Conservation (phyloP, 2,797 vertebrate genomes). For the Acanthiza pusilla region DNA sequence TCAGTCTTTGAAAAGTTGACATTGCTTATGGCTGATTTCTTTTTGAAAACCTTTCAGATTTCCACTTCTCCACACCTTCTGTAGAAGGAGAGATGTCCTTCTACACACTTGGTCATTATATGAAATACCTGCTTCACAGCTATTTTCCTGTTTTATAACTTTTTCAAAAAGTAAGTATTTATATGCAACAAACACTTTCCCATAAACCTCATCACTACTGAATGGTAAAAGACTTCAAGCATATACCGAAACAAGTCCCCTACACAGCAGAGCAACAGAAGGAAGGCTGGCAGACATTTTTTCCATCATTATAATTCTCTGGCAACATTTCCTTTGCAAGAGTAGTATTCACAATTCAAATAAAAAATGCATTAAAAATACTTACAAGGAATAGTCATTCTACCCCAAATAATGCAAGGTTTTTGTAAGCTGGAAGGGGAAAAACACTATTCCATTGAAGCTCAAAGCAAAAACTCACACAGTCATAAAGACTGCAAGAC, state of each 20-base stretch:
- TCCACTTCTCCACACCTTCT: background rate
- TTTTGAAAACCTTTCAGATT: background rate
- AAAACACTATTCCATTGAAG: background rate
- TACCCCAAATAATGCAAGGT: background rate
- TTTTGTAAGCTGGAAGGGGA: background rate
- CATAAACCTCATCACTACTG: background rate
- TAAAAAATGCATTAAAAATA: background rate
- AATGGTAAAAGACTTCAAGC: background rate
- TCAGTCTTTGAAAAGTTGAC: background rate
- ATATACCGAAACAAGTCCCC: background rate
- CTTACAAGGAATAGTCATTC: background rate
- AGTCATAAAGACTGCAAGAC: background rate
- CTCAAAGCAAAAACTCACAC: background rate
- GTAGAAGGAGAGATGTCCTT: rapidly evolving
- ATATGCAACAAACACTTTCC: background rate
- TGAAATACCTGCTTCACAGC: background rate
- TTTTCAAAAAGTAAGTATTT: background rate
- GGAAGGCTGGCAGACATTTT: background rate
- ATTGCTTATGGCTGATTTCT: background rate
- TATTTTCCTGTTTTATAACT: background rate
- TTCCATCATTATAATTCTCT: background rate
- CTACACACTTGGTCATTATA: background rate
- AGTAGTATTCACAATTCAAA: background rate
- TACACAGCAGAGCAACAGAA: background rate
- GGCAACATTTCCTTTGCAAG: background rate